Evolutionary conservation across 2,113 vertebrate genomes (phyloP).

Genomic region (Theropithecus gelada): DNA sequence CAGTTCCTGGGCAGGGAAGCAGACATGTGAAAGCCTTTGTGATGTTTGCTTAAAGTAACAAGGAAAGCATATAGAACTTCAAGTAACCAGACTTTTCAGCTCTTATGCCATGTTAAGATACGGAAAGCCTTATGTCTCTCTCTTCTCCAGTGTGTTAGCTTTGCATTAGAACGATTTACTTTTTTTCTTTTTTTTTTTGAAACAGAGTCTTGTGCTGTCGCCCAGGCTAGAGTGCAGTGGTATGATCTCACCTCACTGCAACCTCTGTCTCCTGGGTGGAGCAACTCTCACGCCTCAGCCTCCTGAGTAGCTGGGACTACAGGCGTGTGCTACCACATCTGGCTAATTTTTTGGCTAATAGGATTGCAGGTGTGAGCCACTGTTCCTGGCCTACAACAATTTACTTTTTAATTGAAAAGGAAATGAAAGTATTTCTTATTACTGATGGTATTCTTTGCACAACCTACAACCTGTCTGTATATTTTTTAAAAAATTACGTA

Average conservation of each 20-base stretch:
- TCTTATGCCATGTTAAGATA: neutral
- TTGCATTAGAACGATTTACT: neutral
- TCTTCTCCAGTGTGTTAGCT: neutral
- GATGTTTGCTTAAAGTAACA: neutral
- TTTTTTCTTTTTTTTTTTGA: neutral
- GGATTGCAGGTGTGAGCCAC: too few species aligned
- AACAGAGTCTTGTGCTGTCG: too few species aligned
- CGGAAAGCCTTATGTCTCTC: neutral
- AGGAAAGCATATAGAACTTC: neutral
- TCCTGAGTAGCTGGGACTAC: too few species aligned
- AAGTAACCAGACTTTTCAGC: neutral
- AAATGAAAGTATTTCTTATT: conserved; percentile 27
- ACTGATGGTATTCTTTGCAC: neutral
- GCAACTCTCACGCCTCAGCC: too few species aligned
- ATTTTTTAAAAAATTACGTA: neutral
- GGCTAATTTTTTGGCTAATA: too few species aligned
- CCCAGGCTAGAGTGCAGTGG: too few species aligned
- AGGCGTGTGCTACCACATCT: too few species aligned
- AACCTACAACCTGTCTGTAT: neutral
- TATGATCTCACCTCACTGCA: too few species aligned
- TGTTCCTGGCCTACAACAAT: neutral
- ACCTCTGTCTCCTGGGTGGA: too few species aligned
- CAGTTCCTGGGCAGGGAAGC: neutral
- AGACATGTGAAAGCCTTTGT: neutral
- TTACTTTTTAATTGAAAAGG: neutral